Evolutionary conservation across 2,888 invertebrate species (phyloP).

Genomic region (Ptilodon capucinus): DNA sequence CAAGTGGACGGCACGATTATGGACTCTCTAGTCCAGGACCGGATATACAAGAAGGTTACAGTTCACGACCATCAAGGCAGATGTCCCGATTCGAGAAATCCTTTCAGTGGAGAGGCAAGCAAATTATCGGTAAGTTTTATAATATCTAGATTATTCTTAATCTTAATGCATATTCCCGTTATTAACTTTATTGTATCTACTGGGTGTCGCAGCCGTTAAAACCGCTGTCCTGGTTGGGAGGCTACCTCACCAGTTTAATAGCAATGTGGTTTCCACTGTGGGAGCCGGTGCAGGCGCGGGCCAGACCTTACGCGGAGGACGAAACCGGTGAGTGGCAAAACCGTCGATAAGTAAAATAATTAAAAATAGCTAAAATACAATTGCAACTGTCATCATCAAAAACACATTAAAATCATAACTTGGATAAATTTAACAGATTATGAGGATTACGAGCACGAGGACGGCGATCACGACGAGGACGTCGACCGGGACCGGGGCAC

Average conservation of each 20-base stretch:
- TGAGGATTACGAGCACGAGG: slow-evolving; percentile 73
- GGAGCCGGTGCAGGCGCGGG: slow-evolving; percentile 59
- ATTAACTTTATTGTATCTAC: background rate
- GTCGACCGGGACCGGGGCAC: slow-evolving; percentile 68
- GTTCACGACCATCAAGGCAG: slow-evolving; percentile 95
- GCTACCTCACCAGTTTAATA: slow-evolving; percentile 78
- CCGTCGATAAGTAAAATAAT: too few relatives aligned
- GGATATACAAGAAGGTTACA: slow-evolving; percentile 93
- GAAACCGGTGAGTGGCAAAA: slow-evolving; percentile 68
- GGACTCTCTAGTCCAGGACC: slow-evolving; percentile 95
- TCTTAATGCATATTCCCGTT: background rate
- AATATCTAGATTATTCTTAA: background rate
- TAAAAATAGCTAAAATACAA: too few relatives aligned
- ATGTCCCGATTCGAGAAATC: slow-evolving; percentile 87
- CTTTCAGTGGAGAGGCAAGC: slow-evolving; percentile 80
- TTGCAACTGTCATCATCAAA: background rate
- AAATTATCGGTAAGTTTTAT: slow-evolving; percentile 52
- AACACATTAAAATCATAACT: background rate
- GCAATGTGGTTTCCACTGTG: slow-evolving; percentile 77
- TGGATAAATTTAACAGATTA: slow-evolving; percentile 51
- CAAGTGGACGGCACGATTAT: slow-evolving; percentile 97
- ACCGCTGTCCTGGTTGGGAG: slow-evolving; percentile 80
- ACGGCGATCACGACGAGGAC: slow-evolving; percentile 62
- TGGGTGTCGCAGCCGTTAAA: slow-evolving; percentile 72
- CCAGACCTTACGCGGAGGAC: slow-evolving; percentile 76